A percentile compares a stretch with the other conserved stretches of the same genome.
Conservation (phyloP, 2,797 vertebrate species). For the Tarsius wallacei region DNA sequence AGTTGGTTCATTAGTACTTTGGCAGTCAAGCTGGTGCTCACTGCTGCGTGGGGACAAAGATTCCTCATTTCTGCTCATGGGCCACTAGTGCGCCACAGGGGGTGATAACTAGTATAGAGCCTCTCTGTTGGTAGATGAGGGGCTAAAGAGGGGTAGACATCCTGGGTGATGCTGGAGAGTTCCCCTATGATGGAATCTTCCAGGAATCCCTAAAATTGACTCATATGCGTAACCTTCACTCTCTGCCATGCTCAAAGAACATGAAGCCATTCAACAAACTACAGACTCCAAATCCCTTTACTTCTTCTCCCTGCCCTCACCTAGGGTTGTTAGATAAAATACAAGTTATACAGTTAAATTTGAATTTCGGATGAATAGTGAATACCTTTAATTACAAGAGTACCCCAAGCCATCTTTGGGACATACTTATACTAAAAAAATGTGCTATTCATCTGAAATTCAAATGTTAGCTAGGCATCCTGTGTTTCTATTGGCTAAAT, state of each 20-base stretch:
- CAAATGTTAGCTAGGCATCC: not conserved
- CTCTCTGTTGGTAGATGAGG: not conserved
- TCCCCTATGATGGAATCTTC: not conserved
- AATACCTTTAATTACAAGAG: not conserved
- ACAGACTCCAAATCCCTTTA: not conserved
- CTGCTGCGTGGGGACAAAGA: not conserved
- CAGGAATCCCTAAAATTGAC: not conserved
- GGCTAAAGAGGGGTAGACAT: not conserved
- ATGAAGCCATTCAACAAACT: not conserved
- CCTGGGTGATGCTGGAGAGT: not conserved
- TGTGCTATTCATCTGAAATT: constrained; percentile 55
- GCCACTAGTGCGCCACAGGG: rapidly evolving
- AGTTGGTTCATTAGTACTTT: not conserved
- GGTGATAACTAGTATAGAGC: not conserved
- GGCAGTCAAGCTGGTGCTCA: not conserved
- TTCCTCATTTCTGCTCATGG: not conserved
- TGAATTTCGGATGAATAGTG: constrained; percentile 6
- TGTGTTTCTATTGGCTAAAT: constrained; percentile 60
- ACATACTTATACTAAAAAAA: not conserved
- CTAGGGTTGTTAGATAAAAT: not conserved
- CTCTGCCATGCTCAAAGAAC: not conserved
- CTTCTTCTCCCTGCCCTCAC: not conserved
- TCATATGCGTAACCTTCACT: not conserved
- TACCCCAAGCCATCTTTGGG: constrained; percentile 18
- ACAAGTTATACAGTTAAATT: not conserved